These are phyloP conservation scores for Eretmocerus hayati DNA, from an alignment of 2,888 invertebrate species.

Conservation along the genomic window DNA sequence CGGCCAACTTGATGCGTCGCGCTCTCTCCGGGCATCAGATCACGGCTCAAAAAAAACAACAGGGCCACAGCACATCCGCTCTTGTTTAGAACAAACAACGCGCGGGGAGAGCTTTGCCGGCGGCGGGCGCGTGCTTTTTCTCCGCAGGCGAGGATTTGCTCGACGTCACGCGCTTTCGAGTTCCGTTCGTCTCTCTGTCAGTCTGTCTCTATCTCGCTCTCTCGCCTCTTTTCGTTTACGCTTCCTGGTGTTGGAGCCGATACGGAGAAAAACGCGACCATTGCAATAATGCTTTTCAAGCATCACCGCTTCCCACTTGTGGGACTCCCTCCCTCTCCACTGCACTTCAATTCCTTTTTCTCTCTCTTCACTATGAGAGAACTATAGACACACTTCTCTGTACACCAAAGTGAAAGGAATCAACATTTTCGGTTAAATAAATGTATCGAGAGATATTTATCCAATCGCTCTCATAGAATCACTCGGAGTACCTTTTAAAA, in stretches of 20 bases:
- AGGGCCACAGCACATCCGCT: conserved; percentile 21
- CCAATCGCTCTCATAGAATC: too few species aligned
- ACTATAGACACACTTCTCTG: too few species aligned
- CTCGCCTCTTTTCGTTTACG: conserved; percentile 19
- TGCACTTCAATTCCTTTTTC: not conserved
- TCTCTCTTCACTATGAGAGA: too few species aligned
- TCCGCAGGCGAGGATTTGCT: conserved; percentile 40
- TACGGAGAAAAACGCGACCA: conserved; percentile 21
- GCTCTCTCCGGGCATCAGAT: too few species aligned
- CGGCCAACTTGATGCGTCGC: too few species aligned
- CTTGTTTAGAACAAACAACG: conserved; percentile 38
- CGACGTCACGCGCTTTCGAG: conserved; percentile 27
- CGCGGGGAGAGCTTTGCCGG: conserved; percentile 34
- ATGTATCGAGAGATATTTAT: too few species aligned
- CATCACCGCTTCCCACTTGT: not conserved
- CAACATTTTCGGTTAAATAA: too few species aligned
- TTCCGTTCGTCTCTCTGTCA: conserved; percentile 4
- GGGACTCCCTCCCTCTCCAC: not conserved
- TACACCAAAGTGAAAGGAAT: too few species aligned
- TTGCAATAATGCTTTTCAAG: conserved; percentile 20
- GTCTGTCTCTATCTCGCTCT: conserved; percentile 1
- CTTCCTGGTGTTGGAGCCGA: conserved; percentile 21
- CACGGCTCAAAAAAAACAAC: too few species aligned
- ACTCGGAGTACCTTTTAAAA: too few species aligned
- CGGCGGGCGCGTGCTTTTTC: conserved; percentile 43